Conservation (phyloP, 2,113 vertebrate genomes). For the Engraulis encrasicolus region DNA sequence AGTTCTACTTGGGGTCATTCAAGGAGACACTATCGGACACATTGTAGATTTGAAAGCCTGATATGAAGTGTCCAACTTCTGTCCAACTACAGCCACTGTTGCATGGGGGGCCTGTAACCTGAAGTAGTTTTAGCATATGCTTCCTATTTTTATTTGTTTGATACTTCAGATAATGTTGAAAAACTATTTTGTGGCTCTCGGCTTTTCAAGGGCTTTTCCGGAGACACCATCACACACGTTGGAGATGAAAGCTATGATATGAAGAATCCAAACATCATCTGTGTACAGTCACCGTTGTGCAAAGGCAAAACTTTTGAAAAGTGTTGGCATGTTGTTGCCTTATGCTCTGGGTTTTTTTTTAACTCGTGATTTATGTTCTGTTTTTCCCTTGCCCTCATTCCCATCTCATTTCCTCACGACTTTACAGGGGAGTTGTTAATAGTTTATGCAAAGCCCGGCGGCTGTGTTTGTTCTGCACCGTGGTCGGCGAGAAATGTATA, state of each 20-base stretch:
- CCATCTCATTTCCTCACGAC: not conserved
- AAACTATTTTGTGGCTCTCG: not conserved
- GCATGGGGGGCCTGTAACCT: too few relatives aligned
- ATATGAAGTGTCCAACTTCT: too few relatives aligned
- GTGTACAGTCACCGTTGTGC: not conserved
- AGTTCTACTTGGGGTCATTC: too few relatives aligned
- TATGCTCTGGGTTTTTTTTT: too few relatives aligned
- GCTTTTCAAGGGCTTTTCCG: not conserved
- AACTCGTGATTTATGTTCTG: not conserved
- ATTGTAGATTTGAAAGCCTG: too few relatives aligned
- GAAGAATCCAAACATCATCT: not conserved
- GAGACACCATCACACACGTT: not conserved
- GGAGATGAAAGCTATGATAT: not conserved
- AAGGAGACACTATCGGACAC: too few relatives aligned
- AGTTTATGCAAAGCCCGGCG: not conserved
- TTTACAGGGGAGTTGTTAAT: conserved; percentile 12
- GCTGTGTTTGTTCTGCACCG: not conserved
- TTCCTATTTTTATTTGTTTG: not conserved
- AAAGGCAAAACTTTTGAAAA: not conserved
- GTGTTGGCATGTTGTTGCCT: not conserved
- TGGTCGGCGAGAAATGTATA: not conserved
- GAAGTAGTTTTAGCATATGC: too few relatives aligned
- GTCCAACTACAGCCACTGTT: too few relatives aligned
- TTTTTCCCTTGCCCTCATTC: not conserved
- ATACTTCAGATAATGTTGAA: not conserved